Percentiles rank a stretch among this genome's conserved stretches.
Evolutionary conservation across 2,797 vertebrate genomes (phyloP).

Genomic region (Gymnothorax reevesii): DNA sequence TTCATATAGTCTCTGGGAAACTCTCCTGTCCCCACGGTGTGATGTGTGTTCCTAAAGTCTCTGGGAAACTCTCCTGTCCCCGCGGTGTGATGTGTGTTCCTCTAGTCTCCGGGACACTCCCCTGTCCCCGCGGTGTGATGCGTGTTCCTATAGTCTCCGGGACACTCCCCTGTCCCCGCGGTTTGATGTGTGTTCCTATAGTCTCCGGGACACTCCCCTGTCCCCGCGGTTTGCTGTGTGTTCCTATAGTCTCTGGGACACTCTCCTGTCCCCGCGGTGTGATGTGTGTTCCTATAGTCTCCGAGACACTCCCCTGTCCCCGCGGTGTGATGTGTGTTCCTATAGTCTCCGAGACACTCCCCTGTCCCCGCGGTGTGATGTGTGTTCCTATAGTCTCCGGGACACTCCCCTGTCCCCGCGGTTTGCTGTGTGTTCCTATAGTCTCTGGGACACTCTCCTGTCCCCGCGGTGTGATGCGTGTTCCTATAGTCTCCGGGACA

Average conservation of each 20-base stretch:
- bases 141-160: too few species aligned
- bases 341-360: conserved; percentile 52
- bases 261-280: too few species aligned
- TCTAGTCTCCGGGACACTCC: too few species aligned
- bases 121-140: background rate
- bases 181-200: background rate
- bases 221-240: too few species aligned
- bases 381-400: conserved; percentile 54
- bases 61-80: background rate
- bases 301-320: too few species aligned
- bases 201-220: background rate
- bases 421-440: background rate
- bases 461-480: too few species aligned
- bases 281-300: background rate
- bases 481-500: too few species aligned
- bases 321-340: background rate
- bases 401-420: too few species aligned
- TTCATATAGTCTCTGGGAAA: conserved; percentile 14
- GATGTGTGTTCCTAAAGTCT: conserved; percentile 18
- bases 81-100: background rate
- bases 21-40: too few species aligned
- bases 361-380: background rate
- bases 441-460: conserved; percentile 52
- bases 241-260: conserved; percentile 14
- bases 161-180: too few species aligned